Evolutionary conservation across 1,140 invertebrate species (phyloP).

Genomic region (Ceratina australensis): DNA sequence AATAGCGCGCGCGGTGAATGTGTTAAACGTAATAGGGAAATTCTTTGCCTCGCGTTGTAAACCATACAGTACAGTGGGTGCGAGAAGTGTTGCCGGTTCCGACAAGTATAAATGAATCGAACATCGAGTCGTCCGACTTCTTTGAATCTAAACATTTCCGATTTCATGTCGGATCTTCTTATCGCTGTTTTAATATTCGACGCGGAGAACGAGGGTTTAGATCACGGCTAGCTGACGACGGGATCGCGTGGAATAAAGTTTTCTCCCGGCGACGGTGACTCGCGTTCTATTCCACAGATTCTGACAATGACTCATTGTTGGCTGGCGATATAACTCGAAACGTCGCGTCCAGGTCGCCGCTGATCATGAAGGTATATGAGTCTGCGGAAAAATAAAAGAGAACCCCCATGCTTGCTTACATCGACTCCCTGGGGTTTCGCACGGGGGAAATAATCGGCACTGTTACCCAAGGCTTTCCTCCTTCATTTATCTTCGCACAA

Average conservation of each 20-base stretch:
- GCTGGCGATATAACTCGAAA: constrained; percentile 34
- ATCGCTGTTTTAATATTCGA: no score
- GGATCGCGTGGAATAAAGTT: constrained; percentile 18
- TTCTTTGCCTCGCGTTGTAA: background rate
- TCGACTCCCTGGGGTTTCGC: constrained; percentile 16
- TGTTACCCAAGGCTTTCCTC: background rate
- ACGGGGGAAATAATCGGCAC: constrained; percentile 21
- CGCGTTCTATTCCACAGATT: constrained; percentile 38
- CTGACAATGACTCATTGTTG: constrained; percentile 48
- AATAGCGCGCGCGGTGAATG: background rate
- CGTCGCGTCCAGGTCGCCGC: constrained; percentile 25
- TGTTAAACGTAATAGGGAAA: background rate
- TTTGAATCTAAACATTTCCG: no score
- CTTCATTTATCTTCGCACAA: background rate
- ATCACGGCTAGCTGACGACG: no score
- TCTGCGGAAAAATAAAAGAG: constrained; percentile 4
- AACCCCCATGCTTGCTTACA: constrained; percentile 30
- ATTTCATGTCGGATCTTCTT: no score
- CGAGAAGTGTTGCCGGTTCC: background rate
- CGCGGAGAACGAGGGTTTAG: no score
- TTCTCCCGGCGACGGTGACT: background rate
- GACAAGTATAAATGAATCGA: no score
- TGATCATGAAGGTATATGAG: constrained; percentile 26
- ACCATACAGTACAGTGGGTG: no score
- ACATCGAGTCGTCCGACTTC: no score